These are phyloP conservation scores for Gymnoscopelus microlampas DNA, from an alignment of 2,797 vertebrate genomes.

Conservation along the genomic window DNA sequence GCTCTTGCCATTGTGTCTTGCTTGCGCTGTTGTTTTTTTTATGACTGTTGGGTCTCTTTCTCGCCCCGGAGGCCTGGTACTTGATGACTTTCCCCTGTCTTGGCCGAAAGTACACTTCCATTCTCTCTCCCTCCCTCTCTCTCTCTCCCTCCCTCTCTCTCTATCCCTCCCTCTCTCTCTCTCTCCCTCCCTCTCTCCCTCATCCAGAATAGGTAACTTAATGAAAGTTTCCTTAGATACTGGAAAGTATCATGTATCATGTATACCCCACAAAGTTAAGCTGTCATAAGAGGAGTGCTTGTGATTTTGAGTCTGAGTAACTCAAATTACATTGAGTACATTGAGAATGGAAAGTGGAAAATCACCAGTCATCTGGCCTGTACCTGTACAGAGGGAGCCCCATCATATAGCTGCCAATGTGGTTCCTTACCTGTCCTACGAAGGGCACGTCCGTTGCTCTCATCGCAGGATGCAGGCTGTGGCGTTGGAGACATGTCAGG, in stretches of 20 bases:
- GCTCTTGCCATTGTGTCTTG: constrained; percentile 48
- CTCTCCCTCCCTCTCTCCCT: neutral
- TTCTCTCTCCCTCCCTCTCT: constrained; percentile 17
- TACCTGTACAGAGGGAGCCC: neutral
- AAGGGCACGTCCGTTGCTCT: constrained; percentile 85
- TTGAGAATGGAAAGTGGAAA: constrained; percentile 46
- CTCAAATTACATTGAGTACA: constrained; percentile 37
- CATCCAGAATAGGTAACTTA: constrained; percentile 19
- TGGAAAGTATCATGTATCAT: constrained; percentile 23
- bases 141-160: too few relatives aligned
- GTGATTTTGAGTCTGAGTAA: constrained; percentile 27
- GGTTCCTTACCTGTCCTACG: constrained; percentile 85
- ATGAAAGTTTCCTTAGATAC: constrained; percentile 38
- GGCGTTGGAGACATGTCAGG: constrained; percentile 77
- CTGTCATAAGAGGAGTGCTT: constrained; percentile 6
- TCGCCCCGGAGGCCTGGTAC: constrained; percentile 31
- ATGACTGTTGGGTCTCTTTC: constrained; percentile 24
- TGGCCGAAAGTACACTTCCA: constrained; percentile 22
- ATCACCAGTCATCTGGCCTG: constrained; percentile 32
- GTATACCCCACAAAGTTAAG: constrained; percentile 29
- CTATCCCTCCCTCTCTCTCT: constrained; percentile 6
- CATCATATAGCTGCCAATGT: constrained; percentile 12
- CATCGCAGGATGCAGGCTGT: constrained; percentile 76
- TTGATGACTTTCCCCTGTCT: constrained; percentile 32
- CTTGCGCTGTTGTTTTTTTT: constrained; percentile 42